Evolutionary conservation across 2,888 invertebrate genomes (phyloP).

Genomic region (Drosophila fungiperda): DNA sequence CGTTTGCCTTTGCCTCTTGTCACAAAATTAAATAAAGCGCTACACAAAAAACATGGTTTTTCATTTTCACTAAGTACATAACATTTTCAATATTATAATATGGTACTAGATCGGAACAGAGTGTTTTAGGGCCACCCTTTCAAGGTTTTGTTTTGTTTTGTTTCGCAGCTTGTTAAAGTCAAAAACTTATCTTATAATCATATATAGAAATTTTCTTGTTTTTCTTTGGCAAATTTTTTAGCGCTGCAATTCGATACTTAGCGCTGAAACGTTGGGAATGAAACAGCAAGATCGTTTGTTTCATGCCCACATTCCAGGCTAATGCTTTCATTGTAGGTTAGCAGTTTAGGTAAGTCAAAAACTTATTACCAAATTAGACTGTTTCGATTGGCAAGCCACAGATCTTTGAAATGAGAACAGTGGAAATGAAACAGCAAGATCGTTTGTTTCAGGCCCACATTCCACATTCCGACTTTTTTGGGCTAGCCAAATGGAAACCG

Average conservation of each 20-base stretch:
- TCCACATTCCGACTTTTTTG: conserved; percentile 10
- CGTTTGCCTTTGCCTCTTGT: conserved; percentile 44
- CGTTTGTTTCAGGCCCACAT: conserved; percentile 28
- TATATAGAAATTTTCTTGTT: conserved; percentile 17
- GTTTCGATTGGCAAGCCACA: conserved; percentile 24
- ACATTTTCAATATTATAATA: conserved; percentile 26
- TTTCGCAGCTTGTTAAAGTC: conserved; percentile 9
- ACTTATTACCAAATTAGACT: conserved; percentile 27
- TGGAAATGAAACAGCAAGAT: conserved; percentile 42
- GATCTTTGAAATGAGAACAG: conserved; percentile 8
- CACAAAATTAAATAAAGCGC: conserved; percentile 40
- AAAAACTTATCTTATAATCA: conserved; percentile 39
- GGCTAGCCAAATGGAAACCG: conserved; percentile 47
- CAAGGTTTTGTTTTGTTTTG: neutral
- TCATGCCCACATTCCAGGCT: conserved; percentile 33
- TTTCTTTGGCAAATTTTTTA: conserved; percentile 37
- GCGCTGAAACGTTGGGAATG: conserved; percentile 27
- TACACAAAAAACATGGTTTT: conserved; percentile 47
- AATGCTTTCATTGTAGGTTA: conserved; percentile 3
- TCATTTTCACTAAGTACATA: conserved; percentile 23
- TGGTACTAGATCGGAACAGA: conserved; percentile 18
- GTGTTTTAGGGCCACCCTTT: neutral
- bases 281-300: conserved; percentile 46
- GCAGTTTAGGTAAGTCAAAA: conserved; percentile 32
- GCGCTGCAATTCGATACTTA: conserved; percentile 11